Evolutionary conservation across 2,888 invertebrate species (phyloP).

Genomic region (Blastobasis lacticolella): DNA sequence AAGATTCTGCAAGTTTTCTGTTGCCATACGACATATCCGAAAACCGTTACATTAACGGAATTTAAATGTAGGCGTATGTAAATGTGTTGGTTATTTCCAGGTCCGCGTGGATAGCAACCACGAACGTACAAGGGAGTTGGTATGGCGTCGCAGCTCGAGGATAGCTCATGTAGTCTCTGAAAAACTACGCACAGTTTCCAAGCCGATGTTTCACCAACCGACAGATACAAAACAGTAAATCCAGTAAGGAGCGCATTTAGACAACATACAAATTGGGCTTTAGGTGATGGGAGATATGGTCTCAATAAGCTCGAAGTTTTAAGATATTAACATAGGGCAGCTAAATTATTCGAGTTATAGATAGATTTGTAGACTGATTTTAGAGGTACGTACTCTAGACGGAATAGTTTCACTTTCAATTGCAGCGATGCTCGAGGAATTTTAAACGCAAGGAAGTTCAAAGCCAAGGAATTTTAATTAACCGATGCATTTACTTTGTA

Average conservation of each 20-base stretch:
- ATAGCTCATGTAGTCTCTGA: conserved; percentile 89
- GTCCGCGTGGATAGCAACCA: conserved; percentile 90
- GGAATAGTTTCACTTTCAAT: neutral
- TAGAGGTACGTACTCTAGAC: too few species aligned
- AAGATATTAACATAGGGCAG: too few species aligned
- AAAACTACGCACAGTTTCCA: conserved; percentile 76
- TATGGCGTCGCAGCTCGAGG: conserved; percentile 88
- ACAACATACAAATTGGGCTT: neutral
- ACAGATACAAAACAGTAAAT: conserved; percentile 30
- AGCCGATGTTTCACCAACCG: conserved; percentile 57
- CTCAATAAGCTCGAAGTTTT: too few species aligned
- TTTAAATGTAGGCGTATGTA: too few species aligned
- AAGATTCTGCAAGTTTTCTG: too few species aligned
- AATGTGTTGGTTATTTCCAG: conserved; percentile 51
- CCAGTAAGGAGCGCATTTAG: neutral
- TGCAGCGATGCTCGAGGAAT: neutral
- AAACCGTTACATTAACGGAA: too few species aligned
- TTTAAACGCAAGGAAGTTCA: neutral
- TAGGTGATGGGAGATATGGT: too few species aligned
- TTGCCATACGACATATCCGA: too few species aligned
- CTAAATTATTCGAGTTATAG: too few species aligned
- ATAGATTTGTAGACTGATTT: too few species aligned
- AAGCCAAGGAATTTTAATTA: neutral
- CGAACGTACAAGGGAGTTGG: conserved; percentile 87
- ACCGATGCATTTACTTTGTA: neutral